Conservation (phyloP, 2,797 vertebrate genomes). For the Leptodactylus fallax region DNA sequence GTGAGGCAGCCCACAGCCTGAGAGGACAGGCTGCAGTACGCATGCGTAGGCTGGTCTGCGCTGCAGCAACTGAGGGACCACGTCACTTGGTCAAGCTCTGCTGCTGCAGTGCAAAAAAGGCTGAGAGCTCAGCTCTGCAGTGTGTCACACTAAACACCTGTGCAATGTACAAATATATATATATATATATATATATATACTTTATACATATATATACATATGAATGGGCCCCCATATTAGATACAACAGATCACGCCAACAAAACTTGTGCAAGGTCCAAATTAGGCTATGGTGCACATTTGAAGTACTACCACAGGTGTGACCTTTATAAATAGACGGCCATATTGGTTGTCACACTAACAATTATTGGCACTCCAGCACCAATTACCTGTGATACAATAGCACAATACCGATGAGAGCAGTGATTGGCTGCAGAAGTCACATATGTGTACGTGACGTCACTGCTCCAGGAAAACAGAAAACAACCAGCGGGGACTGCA, state of each 20-base stretch:
- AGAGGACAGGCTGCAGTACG: conserved; percentile 3
- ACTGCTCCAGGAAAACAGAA: too few relatives aligned
- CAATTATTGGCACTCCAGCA: too few relatives aligned
- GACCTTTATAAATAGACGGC: not conserved
- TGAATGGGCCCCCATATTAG: not conserved
- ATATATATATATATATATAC: too few relatives aligned
- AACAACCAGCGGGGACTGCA: too few relatives aligned
- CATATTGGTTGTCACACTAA: too few relatives aligned
- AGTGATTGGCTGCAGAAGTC: too few relatives aligned
- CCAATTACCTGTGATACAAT: too few relatives aligned
- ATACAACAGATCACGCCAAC: too few relatives aligned
- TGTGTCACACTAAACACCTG: not conserved
- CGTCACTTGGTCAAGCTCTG: conserved; percentile 39
- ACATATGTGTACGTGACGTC: too few relatives aligned
- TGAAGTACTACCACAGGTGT: not conserved
- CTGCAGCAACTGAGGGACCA: conserved; percentile 41
- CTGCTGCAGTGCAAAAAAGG: conserved; percentile 22
- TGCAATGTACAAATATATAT: not conserved
- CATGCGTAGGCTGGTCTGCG: conserved; percentile 28
- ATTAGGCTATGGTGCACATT: too few relatives aligned
- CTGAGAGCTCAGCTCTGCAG: not conserved
- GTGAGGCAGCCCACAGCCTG: conserved; percentile 11
- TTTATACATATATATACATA: not conserved
- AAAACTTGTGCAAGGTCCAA: too few relatives aligned
- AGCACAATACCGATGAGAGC: too few relatives aligned